phyloP scores from a whole-genome alignment of 2,888 invertebrate species.

The Tiliacea citrago region DNA sequence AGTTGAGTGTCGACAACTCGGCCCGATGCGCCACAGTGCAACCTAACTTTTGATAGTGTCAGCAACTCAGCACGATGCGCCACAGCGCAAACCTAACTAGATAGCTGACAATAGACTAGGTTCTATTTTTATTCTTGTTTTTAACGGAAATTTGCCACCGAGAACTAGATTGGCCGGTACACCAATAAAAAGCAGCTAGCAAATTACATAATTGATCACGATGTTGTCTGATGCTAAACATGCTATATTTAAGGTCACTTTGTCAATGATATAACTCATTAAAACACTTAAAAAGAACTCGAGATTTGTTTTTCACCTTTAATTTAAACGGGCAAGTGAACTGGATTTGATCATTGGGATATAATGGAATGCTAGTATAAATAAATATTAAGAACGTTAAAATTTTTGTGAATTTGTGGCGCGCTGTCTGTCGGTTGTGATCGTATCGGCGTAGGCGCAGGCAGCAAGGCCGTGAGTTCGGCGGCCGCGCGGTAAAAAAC shows the following conservation, averaged over 20 bases:
- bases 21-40: slow-evolving; percentile 58
- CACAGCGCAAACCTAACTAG: slow-evolving; percentile 19
- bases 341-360: slow-evolving; percentile 46
- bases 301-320: slow-evolving; percentile 32
- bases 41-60: slow-evolving; percentile 48
- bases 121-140: slow-evolving; percentile 72
- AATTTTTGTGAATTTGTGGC: slow-evolving; percentile 77
- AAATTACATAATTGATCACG: slow-evolving; percentile 65
- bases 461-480: slow-evolving; percentile 86
- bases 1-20: slow-evolving; percentile 39
- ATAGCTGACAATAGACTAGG: slow-evolving; percentile 31
- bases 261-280: slow-evolving; percentile 52
- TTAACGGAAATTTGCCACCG: slow-evolving; percentile 57
- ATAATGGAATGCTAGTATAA: slow-evolving; percentile 59
- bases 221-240: slow-evolving; percentile 37
- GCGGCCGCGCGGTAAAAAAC: slow-evolving; percentile 83
- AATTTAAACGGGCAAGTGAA: slow-evolving; percentile 37
- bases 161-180: slow-evolving; percentile 51
- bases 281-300: slow-evolving; percentile 38
- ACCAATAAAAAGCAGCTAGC: slow-evolving; percentile 46
- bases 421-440: slow-evolving; percentile 71
- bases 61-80: slow-evolving; percentile 50
- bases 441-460: slow-evolving; percentile 79
- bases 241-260: slow-evolving; percentile 46
- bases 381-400: slow-evolving; percentile 76